Evolutionary conservation across 1,140 invertebrate genomes (phyloP).

Genomic region (Penaeus chinensis): DNA sequence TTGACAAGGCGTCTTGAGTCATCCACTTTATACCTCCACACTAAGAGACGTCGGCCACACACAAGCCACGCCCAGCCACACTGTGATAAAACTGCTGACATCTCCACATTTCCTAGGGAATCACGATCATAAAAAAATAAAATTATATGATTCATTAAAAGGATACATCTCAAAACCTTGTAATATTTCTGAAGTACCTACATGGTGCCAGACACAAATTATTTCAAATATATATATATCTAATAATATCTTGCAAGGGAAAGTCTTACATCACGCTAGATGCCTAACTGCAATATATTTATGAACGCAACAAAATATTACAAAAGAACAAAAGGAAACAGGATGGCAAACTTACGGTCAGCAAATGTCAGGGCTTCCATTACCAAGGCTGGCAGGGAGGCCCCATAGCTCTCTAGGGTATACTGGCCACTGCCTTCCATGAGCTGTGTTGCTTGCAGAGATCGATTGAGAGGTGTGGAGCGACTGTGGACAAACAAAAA

Average conservation of each 20-base stretch:
- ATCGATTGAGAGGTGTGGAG: constrained; percentile 52
- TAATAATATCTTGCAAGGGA: not conserved
- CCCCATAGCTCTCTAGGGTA: constrained; percentile 71
- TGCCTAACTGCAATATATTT: not conserved
- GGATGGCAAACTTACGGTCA: constrained; percentile 73
- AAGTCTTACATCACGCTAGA: not conserved
- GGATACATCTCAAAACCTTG: not conserved
- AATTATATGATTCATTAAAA: not conserved
- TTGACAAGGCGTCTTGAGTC: constrained; percentile 67
- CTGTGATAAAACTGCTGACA: constrained; percentile 62
- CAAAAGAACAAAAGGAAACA: constrained; percentile 18
- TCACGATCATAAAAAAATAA: not conserved
- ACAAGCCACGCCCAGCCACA: constrained; percentile 87
- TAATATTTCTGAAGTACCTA: not conserved
- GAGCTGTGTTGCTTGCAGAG: constrained; percentile 66
- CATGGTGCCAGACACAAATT: not conserved
- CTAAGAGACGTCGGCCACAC: constrained; percentile 82
- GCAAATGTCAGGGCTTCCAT: constrained; percentile 88
- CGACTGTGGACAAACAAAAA: constrained; percentile 38
- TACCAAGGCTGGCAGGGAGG: constrained; percentile 84
- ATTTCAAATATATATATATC: constrained; percentile 12
- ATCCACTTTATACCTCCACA: constrained; percentile 83
- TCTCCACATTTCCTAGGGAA: constrained; percentile 54
- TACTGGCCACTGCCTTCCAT: constrained; percentile 67
- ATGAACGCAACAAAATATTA: not conserved